Evolutionary conservation across 2,888 invertebrate genomes (phyloP).

Genomic region (Thecophora atra): DNA sequence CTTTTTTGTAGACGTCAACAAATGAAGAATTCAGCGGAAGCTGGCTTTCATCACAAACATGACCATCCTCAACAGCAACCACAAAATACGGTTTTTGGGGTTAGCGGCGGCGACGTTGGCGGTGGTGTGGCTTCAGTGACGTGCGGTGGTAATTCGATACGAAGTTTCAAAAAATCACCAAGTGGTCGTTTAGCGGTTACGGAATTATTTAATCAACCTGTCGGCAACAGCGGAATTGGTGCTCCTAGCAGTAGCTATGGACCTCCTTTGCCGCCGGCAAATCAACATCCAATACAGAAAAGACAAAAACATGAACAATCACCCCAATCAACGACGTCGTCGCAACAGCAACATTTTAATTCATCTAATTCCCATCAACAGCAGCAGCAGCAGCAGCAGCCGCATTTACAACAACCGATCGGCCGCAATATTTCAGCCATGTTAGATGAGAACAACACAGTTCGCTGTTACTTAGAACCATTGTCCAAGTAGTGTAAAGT

Average conservation of each 20-base stretch:
- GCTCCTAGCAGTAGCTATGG: slow-evolving; percentile 41
- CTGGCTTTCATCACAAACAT: slow-evolving; percentile 35
- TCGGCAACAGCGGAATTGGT: slow-evolving; percentile 49
- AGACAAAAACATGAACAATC: slow-evolving; percentile 55
- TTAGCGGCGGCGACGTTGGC: slow-evolving; percentile 59
- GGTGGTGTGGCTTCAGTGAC: slow-evolving; percentile 33
- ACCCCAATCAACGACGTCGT: slow-evolving; percentile 60
- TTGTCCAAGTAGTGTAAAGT: slow-evolving; percentile 55
- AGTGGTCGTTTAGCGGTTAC: slow-evolving; percentile 62
- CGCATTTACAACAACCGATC: slow-evolving; percentile 53
- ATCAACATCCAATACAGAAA: slow-evolving; percentile 61
- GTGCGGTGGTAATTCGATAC: slow-evolving; percentile 61
- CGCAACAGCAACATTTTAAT: slow-evolving; percentile 55
- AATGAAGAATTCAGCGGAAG: slow-evolving; percentile 54
- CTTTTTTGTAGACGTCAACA: slow-evolving; percentile 56
- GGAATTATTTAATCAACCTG: slow-evolving; percentile 49
- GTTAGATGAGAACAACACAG: slow-evolving; percentile 84
- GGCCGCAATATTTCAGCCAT: slow-evolving; percentile 73
- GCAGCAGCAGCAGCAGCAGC: slow-evolving; percentile 49
- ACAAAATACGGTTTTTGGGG: slow-evolving; percentile 61
- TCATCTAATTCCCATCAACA: slow-evolving; percentile 50
- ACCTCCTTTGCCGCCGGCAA: slow-evolving; percentile 61
- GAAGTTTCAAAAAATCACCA: slow-evolving; percentile 57
- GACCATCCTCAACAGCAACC: slow-evolving; percentile 43
- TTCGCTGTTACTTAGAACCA: slow-evolving; percentile 86